A percentile compares a stretch with the other conserved stretches of the same genome.
Conservation (phyloP, 2,888 invertebrate genomes). For the Euzophera pinguis region DNA sequence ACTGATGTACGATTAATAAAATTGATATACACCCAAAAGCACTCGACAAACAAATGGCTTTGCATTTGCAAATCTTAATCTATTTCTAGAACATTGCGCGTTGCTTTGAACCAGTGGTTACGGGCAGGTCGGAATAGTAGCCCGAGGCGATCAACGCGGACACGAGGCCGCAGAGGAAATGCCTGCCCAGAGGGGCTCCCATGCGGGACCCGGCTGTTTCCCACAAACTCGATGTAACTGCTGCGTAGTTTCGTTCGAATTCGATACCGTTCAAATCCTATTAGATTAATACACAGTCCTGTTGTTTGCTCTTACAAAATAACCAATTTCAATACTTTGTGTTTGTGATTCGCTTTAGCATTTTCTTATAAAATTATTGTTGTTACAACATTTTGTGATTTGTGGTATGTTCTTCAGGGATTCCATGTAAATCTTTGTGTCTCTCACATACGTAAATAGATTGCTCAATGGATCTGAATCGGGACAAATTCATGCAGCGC, state of each 20-base stretch:
- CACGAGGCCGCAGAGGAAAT: constrained; percentile 56
- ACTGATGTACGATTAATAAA: neutral
- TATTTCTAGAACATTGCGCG: constrained; percentile 13
- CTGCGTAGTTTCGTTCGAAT: constrained; percentile 18
- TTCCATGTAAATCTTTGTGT: constrained; percentile 11
- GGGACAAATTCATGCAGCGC: constrained; percentile 44
- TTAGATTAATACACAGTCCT: constrained; percentile 7
- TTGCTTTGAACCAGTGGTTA: constrained; percentile 47
- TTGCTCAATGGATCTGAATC: constrained; percentile 44
- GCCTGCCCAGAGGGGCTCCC: constrained; percentile 58
- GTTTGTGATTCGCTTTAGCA: neutral
- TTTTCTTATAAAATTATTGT: neutral
- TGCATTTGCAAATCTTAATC: constrained; percentile 9
- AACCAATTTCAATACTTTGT: neutral
- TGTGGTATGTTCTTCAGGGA: neutral
- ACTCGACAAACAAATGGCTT: neutral
- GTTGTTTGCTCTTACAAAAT: constrained; percentile 6
- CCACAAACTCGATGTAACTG: constrained; percentile 55
- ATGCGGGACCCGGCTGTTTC: constrained; percentile 52
- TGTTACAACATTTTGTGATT: too few relatives aligned
- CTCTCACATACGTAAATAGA: constrained; percentile 45
- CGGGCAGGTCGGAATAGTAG: constrained; percentile 46
- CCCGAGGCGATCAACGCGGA: constrained; percentile 48
- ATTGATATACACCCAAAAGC: constrained; percentile 4
- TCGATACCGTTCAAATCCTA: constrained; percentile 15